Base-by-base conservation (phyloP, 1,140 invertebrate genomes). In the Schlechtendalia chinensis region DNA sequence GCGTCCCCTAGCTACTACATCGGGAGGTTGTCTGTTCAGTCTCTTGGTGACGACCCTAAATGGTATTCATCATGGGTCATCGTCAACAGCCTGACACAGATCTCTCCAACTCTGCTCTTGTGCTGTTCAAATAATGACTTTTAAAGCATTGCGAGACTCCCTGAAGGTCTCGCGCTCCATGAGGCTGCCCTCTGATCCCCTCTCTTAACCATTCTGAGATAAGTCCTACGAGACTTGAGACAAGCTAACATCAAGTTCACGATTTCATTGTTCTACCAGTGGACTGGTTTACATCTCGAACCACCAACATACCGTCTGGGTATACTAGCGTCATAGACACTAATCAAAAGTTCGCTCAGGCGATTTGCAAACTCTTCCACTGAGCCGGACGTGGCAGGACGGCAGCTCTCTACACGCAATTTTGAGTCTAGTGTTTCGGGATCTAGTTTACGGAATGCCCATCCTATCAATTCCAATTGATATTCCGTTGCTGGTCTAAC, bases 41-140 rank as follows among this genome's bases (percentile, higher is more conserved):
- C 53, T 54, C 53, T 54, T 54, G 16, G 24, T 77, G 5, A 77
- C 74, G 14, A 54, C 54, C 54, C 27, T 6, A 50, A 19, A 77
- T 6, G 45, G 39, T 19, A 19, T 6, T 77, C 74, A 32, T 50
- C 74, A 77, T 22, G 54, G 47, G 54, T 77, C 74, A 5, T 29
- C 24, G 24, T 77, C 74, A 8, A 77, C n/a, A 53, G 47, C 74
- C 19, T 54, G 39, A 56, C 74, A 77, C 12, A 77, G 22, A 24
- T 39, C 11, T 47, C 24, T 53, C 74, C 74, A 77, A 24, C 45
- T 19, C 22, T 53, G 45, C 54, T 77, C 53, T 24, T 77, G 47
- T n/a, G n/a, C n/a, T n/a, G 17, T 10, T 17, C n/a, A n/a, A n/a
- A n/a, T n/a, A n/a, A n/a, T n/a, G 10, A 17, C 10, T 54, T 10